These are phyloP conservation scores for Drosophila dives DNA, from an alignment of 2,888 invertebrate genomes.

Conservation along the genomic window DNA sequence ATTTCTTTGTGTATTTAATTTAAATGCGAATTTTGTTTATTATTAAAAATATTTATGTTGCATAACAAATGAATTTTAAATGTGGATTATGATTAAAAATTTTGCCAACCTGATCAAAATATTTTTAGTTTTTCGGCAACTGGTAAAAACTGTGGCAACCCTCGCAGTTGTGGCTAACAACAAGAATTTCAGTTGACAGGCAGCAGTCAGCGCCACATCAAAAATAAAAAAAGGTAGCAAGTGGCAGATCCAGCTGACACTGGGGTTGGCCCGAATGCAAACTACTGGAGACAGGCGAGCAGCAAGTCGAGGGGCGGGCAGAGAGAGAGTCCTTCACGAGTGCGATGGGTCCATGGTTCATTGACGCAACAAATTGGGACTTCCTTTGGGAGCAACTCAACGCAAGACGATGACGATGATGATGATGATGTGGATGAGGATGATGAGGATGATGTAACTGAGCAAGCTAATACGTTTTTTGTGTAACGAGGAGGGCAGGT, in stretches of 20 bases:
- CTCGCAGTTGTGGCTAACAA: slow-evolving; percentile 44
- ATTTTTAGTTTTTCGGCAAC: not conserved
- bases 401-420: slow-evolving; percentile 19
- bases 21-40: too few species aligned
- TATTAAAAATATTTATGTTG: too few species aligned
- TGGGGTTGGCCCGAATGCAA: slow-evolving; percentile 31
- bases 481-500: slow-evolving; percentile 50
- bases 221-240: slow-evolving; percentile 27
- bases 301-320: slow-evolving; percentile 19
- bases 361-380: slow-evolving; percentile 82
- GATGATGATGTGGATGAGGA: slow-evolving; percentile 5
- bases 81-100: not conserved
- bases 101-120: not conserved
- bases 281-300: slow-evolving; percentile 40
- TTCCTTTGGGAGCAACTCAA: slow-evolving; percentile 73
- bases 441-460: slow-evolving; percentile 51
- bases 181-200: slow-evolving; percentile 73
- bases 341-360: slow-evolving; percentile 75
- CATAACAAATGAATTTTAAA: too few species aligned
- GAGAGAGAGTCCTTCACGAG: slow-evolving; percentile 44
- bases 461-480: slow-evolving; percentile 57
- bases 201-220: slow-evolving; percentile 70
- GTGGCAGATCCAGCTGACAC: slow-evolving; percentile 24
- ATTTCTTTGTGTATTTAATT: too few species aligned
- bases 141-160: slow-evolving; percentile 27